phyloP scores from a whole-genome alignment of 2,113 vertebrate genomes.

The Burhinus oedicnemus region DNA sequence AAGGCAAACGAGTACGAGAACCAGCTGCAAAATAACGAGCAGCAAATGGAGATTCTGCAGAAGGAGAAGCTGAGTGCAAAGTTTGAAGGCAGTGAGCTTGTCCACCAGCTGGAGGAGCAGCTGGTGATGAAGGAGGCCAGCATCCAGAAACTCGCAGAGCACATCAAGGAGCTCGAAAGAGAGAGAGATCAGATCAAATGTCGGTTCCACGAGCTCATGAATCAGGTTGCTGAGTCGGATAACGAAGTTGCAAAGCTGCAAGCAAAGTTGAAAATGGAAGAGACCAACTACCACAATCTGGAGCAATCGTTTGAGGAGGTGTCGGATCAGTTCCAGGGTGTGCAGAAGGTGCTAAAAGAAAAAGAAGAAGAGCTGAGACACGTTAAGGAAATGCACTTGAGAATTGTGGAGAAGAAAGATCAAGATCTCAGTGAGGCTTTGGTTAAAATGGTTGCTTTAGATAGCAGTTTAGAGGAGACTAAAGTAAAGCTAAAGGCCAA shows the following conservation, averaged over 20 bases:
- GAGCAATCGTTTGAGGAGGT: conserved; percentile 85
- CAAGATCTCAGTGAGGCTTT: conserved; percentile 88
- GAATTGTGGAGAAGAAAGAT: conserved; percentile 86
- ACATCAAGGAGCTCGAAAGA: conserved; percentile 82
- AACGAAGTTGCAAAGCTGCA: conserved; percentile 85
- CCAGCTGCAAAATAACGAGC: conserved; percentile 82
- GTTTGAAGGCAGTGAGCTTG: conserved; percentile 79
- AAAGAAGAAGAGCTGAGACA: conserved; percentile 89
- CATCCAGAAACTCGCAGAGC: conserved; percentile 84
- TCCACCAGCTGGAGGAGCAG: conserved; percentile 86
- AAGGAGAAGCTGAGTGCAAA: conserved; percentile 80
- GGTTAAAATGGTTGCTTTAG: conserved; percentile 87
- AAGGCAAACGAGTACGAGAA: conserved; percentile 82
- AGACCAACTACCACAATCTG: conserved; percentile 84
- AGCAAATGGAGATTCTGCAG: conserved; percentile 86
- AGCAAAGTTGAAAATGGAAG: conserved; percentile 80
- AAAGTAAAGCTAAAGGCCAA: conserved; percentile 85
- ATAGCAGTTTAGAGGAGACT: conserved; percentile 88
- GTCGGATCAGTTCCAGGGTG: conserved; percentile 83
- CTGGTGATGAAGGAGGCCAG: conserved; percentile 79
- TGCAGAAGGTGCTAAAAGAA: conserved; percentile 82
- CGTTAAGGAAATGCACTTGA: conserved; percentile 86
- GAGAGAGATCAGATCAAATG: conserved; percentile 86
- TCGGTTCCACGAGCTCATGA: conserved; percentile 89
- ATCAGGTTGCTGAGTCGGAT: conserved; percentile 84